Evolutionary conservation across 2,888 invertebrate species (phyloP).

Genomic region (Hirtodrosophila alboralis): DNA sequence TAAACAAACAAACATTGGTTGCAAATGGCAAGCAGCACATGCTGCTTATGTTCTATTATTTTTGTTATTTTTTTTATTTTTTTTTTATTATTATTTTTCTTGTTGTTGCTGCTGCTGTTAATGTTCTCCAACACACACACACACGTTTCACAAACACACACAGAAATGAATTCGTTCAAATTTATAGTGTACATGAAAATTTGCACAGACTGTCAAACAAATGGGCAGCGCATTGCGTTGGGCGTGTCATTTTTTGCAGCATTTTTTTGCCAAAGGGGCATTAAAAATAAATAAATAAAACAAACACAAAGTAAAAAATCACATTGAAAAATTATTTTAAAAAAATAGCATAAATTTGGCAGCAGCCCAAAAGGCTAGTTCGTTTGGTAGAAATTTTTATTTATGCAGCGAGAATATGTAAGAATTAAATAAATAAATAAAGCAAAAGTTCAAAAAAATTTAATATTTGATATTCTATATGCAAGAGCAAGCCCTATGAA

Average conservation of each 20-base stretch:
- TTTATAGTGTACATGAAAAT: slow-evolving; percentile 59
- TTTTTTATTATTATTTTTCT: slow-evolving; percentile 13
- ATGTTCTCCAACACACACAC: slow-evolving; percentile 21
- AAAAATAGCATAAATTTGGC: no score
- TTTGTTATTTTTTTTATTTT: slow-evolving; percentile 7
- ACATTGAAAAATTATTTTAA: slow-evolving; percentile 29
- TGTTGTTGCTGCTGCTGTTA: slow-evolving; percentile 7
- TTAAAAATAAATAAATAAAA: slow-evolving; percentile 8
- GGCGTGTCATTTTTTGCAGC: slow-evolving; percentile 28
- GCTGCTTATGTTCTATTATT: slow-evolving; percentile 40
- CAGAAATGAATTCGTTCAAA: slow-evolving; percentile 62
- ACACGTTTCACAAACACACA: slow-evolving; percentile 59
- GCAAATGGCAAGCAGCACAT: slow-evolving; percentile 31
- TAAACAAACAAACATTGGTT: slow-evolving; percentile 35
- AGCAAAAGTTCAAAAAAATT: no score
- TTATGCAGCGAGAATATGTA: no score
- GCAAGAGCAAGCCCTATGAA: no score
- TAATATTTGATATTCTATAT: no score
- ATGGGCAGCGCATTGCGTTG: slow-evolving; percentile 9
- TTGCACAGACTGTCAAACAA: slow-evolving; percentile 29
- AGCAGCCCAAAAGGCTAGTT: no score
- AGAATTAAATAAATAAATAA: no score
- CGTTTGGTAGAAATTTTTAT: no score
- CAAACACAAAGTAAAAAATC: slow-evolving; percentile 47
- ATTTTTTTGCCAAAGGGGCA: slow-evolving; percentile 22